phyloP scores from a whole-genome alignment of 2,113 vertebrate species.

The Anolis carolinensis region DNA sequence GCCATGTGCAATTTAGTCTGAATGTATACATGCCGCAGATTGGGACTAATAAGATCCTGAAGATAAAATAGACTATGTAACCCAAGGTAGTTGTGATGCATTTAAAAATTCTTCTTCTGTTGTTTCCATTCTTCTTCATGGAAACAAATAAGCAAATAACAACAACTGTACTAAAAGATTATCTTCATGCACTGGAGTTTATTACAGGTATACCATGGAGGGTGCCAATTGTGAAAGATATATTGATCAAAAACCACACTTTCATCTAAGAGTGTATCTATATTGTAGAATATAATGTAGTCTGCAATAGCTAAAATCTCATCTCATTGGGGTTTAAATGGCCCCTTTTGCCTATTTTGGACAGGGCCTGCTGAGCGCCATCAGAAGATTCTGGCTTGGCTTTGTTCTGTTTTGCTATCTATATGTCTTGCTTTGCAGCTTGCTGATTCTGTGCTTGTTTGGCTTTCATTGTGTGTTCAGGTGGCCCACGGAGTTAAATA shows the following conservation, averaged over 20 bases:
- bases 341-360: no score
- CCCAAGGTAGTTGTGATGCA: no score
- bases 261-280: no score
- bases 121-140: no score
- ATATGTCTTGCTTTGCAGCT: conserved; percentile 1
- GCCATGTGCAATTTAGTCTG: neutral
- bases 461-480: neutral
- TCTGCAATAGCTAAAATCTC: no score
- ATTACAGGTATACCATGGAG: neutral
- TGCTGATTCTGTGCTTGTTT: conserved; percentile 19
- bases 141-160: neutral
- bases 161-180: neutral
- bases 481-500: conserved; percentile 25
- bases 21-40: neutral
- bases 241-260: no score
- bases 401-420: neutral
- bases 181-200: neutral
- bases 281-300: no score
- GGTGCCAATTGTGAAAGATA: no score
- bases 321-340: no score
- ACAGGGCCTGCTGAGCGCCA: no score
- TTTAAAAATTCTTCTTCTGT: neutral
- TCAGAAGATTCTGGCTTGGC: no score
- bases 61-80: neutral
- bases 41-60: neutral